Conservation (phyloP, 1,140 invertebrate genomes). For the Augochlora pura region DNA sequence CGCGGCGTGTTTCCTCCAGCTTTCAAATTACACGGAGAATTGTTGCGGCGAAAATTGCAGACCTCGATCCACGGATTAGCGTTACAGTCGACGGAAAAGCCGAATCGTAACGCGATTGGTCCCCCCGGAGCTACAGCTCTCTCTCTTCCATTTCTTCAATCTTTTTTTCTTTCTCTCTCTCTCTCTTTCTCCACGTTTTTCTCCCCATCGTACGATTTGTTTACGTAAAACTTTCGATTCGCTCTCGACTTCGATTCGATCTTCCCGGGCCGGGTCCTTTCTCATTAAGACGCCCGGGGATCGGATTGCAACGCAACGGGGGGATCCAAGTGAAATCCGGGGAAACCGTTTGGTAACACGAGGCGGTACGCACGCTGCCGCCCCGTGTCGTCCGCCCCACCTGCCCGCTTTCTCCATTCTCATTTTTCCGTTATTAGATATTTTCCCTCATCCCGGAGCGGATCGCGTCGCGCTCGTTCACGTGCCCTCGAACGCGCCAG, state of each 20-base stretch:
- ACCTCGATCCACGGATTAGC: slow-evolving; percentile 12
- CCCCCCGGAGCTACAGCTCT: slow-evolving; percentile 8
- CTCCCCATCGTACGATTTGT: background rate
- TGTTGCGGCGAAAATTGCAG: slow-evolving; percentile 30
- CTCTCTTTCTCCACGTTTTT: background rate
- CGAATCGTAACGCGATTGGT: background rate
- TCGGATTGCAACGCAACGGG: slow-evolving; percentile 59
- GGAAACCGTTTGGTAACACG: slow-evolving; percentile 67
- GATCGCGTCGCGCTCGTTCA: slow-evolving; percentile 26
- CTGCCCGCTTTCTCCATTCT: slow-evolving; percentile 39
- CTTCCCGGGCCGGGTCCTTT: background rate
- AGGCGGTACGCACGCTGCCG: slow-evolving; percentile 57
- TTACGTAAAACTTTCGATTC: slow-evolving; percentile 22
- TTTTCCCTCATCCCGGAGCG: slow-evolving; percentile 52
- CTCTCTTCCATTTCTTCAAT: too few relatives aligned
- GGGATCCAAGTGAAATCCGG: slow-evolving; percentile 57
- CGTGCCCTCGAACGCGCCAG: slow-evolving; percentile 33
- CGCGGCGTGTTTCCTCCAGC: slow-evolving; percentile 17
- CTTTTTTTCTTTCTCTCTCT: too few relatives aligned
- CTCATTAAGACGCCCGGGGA: slow-evolving; percentile 48
- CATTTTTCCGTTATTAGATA: slow-evolving; percentile 68
- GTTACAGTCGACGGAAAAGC: slow-evolving; percentile 7
- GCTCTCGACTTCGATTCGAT: background rate
- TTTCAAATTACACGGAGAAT: slow-evolving; percentile 29
- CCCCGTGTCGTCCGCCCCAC: slow-evolving; percentile 24